phyloP scores from a whole-genome alignment of 30 jellyfish, hydroid and myxozoan species.

The Hydractinia symbiolongicarpus region DNA sequence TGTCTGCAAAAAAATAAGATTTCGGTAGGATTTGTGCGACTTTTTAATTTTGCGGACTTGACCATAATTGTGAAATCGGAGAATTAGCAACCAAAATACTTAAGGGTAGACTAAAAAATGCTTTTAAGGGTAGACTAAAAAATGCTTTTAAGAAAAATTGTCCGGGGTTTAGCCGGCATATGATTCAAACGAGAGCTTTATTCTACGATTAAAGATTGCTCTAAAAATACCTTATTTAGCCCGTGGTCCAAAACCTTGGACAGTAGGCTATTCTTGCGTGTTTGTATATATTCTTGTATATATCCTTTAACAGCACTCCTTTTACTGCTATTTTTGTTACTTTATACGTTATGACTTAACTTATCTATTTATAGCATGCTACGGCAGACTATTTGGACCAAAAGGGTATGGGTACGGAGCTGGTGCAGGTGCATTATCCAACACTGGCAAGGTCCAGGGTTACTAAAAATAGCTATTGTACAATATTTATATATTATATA shows the following conservation, averaged over 20 bases:
- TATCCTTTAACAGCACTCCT: not conserved
- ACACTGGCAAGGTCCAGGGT: conserved; percentile 16
- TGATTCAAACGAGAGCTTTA: no score
- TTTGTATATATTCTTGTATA: not conserved
- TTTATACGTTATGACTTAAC: not conserved
- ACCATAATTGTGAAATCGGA: no score
- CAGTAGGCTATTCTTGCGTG: no score
- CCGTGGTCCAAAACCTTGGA: no score
- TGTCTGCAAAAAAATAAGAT: not conserved
- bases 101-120: no score
- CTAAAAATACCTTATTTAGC: no score
- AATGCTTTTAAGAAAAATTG: no score
- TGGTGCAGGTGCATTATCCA: conserved; percentile 90
- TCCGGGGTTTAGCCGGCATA: no score
- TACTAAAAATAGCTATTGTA: not conserved
- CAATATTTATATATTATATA: no score
- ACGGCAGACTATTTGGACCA: conserved; percentile 89
- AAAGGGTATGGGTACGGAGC: conserved; percentile 94
- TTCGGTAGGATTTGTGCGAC: not conserved
- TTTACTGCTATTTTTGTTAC: not conserved
- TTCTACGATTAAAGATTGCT: no score
- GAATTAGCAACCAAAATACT: no score
- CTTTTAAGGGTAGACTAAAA: no score
- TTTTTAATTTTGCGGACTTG: not conserved
- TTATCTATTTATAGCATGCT: conserved; percentile 42